Conservation (phyloP, 2,113 vertebrate genomes). For the Tichodroma muraria region DNA sequence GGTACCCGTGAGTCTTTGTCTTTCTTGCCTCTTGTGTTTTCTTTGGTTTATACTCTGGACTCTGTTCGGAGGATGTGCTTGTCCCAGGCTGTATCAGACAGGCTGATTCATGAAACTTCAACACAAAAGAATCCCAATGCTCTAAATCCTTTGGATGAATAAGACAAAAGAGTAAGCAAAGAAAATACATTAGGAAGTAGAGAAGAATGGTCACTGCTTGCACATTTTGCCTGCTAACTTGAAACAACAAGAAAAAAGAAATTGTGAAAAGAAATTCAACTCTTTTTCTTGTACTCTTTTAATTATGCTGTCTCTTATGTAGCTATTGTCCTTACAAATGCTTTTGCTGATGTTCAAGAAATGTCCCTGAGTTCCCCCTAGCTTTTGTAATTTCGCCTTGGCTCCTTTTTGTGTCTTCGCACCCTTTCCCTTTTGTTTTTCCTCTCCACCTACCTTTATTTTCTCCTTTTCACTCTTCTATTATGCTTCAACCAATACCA, state of each 20-base stretch:
- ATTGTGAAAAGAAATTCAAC: not conserved
- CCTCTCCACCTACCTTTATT: not conserved
- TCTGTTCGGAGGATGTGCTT: not conserved
- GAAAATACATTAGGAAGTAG: not conserved
- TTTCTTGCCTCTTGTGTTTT: not conserved
- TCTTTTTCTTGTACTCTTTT: not conserved
- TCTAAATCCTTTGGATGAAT: conserved; percentile 37
- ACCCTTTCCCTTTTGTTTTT: not conserved
- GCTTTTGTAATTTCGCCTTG: conserved; percentile 27
- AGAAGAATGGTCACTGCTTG: not conserved
- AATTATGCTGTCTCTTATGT: not conserved
- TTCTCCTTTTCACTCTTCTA: not conserved
- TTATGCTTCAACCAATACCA: conserved; percentile 24
- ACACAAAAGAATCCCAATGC: conserved; percentile 3
- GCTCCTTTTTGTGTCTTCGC: not conserved
- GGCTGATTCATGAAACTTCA: conserved; percentile 31
- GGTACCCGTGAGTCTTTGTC: not conserved
- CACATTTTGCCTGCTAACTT: conserved; percentile 26
- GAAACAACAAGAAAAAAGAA: not conserved
- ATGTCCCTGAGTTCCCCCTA: conserved; percentile 6
- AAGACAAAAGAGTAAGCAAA: conserved; percentile 34
- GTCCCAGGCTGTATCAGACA: not conserved
- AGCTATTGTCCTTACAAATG: not conserved
- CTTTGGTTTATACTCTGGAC: not conserved
- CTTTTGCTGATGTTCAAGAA: conserved; percentile 1